Conservation (phyloP, 2,888 invertebrate species). For the Cotesia congregata region DNA sequence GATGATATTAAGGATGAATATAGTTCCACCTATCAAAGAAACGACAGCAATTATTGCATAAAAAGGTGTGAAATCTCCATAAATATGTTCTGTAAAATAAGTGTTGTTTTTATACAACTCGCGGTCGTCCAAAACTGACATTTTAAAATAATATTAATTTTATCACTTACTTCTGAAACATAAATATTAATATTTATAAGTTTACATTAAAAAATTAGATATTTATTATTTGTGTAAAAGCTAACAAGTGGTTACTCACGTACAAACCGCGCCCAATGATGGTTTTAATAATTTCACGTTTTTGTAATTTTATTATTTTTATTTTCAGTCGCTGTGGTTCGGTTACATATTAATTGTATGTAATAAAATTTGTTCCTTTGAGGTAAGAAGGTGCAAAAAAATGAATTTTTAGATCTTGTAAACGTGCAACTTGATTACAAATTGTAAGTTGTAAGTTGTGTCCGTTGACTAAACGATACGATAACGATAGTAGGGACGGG, state of each 20-base stretch:
- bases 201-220: neutral
- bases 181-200: slow-evolving; percentile 22
- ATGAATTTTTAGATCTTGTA: neutral
- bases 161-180: slow-evolving; percentile 51
- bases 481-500: neutral
- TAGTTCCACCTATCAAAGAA: slow-evolving; percentile 78
- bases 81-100: slow-evolving; percentile 74
- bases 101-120: slow-evolving; percentile 76
- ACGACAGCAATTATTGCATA: slow-evolving; percentile 86
- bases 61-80: slow-evolving; percentile 87
- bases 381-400: no score
- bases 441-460: neutral
- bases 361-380: no score
- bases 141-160: slow-evolving; percentile 33
- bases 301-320: no score
- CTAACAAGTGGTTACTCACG: slow-evolving; percentile 31
- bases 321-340: no score
- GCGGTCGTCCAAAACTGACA: slow-evolving; percentile 72
- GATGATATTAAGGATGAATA: slow-evolving; percentile 83
- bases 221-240: neutral
- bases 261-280: slow-evolving; percentile 25
- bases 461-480: neutral
- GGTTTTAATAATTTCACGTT: no score
- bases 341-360: no score
- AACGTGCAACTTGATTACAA: neutral